phyloP scores from a whole-genome alignment of 2,888 invertebrate species.

The Thymelicus lineola region DNA sequence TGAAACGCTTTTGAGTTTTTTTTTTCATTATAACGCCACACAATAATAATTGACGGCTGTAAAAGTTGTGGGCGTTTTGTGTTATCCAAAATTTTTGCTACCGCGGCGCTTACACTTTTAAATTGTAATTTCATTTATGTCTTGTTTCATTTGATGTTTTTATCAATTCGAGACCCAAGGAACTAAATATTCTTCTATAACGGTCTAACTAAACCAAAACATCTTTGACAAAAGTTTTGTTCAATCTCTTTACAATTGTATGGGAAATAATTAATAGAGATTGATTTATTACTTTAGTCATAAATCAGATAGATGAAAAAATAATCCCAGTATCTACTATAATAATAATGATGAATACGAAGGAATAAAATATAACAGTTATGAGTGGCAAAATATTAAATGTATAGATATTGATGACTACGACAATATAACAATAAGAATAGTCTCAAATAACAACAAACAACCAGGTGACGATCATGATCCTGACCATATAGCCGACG shows the following conservation, averaged over 20 bases:
- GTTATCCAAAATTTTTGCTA: constrained; percentile 14
- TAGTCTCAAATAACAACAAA: constrained; percentile 19
- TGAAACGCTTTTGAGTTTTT: constrained; percentile 21
- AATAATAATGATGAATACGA: too few relatives aligned
- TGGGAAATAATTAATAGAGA: too few relatives aligned
- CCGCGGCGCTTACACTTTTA: not conserved
- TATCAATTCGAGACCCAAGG: too few relatives aligned
- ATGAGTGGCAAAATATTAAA: too few relatives aligned
- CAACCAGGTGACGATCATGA: constrained; percentile 42
- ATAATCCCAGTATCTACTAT: too few relatives aligned
- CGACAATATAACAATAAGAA: not conserved
- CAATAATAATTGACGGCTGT: constrained; percentile 16
- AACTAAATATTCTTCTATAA: too few relatives aligned
- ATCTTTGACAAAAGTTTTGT: too few relatives aligned
- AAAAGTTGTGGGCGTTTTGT: constrained; percentile 32
- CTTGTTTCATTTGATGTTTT: not conserved
- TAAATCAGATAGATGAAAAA: too few relatives aligned
- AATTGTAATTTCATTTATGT: not conserved
- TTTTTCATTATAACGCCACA: constrained; percentile 16
- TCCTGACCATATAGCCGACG: not conserved
- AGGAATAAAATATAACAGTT: too few relatives aligned
- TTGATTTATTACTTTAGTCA: too few relatives aligned
- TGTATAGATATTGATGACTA: not conserved
- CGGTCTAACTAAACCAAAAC: too few relatives aligned
- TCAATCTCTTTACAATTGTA: too few relatives aligned